These are phyloP conservation scores for Drymonia ruficornis DNA, from an alignment of 2,888 invertebrate genomes.

Conservation along the genomic window DNA sequence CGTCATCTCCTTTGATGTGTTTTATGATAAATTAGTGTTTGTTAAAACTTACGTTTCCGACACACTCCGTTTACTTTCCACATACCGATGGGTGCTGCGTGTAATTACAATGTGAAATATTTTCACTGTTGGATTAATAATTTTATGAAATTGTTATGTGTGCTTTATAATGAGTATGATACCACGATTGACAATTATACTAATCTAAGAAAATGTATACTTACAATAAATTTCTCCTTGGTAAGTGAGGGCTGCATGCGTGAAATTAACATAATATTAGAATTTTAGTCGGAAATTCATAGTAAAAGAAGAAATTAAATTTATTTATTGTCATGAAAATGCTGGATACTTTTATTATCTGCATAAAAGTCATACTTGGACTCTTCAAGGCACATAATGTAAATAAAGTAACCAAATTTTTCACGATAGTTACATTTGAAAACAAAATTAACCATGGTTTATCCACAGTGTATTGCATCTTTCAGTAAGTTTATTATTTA, in stretches of 20 bases:
- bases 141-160: conserved; percentile 5
- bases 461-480: too few species aligned
- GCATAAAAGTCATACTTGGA: too few species aligned
- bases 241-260: conserved; percentile 84
- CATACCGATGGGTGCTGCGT: conserved; percentile 77
- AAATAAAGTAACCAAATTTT: background rate
- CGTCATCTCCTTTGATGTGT: background rate
- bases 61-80: conserved; percentile 80
- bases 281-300: conserved; percentile 41
- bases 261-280: conserved; percentile 64
- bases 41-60: conserved; percentile 76
- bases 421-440: background rate
- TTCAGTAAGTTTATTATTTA: too few species aligned
- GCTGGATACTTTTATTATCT: background rate
- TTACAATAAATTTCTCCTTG: conserved; percentile 80
- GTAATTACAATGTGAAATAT: conserved; percentile 45
- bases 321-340: background rate
- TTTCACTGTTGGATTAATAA: background rate
- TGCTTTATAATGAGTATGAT: conserved; percentile 11
- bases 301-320: background rate
- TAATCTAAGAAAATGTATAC: conserved; percentile 51
- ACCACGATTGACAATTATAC: conserved; percentile 2
- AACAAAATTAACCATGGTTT: too few species aligned
- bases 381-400: background rate
- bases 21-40: background rate